A percentile compares a stretch with the other conserved stretches of the same genome.
phyloP scores from a whole-genome alignment of 2,888 invertebrate species.

The Pristionchus japonicus region DNA sequence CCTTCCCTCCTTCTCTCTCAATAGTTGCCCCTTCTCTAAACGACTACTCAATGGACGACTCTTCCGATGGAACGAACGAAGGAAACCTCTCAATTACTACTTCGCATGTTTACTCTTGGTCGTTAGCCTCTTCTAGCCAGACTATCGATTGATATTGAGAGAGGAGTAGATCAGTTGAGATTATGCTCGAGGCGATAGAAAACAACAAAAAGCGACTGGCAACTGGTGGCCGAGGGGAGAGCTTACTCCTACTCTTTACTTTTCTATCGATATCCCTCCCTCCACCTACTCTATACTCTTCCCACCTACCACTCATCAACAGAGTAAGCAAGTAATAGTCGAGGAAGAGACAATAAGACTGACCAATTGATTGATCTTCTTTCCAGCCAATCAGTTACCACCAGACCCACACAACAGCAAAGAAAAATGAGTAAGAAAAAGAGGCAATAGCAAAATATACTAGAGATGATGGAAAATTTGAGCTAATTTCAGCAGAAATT shows the following conservation, averaged over 20 bases:
- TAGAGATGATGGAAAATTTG: background rate
- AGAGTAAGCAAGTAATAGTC: conserved; percentile 1
- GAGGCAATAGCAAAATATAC: conserved; percentile 28
- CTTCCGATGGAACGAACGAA: background rate
- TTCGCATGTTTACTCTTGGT: background rate
- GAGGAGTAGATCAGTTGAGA: background rate
- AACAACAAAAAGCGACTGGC: conserved; percentile 9
- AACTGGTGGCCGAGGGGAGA: background rate
- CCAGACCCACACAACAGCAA: background rate
- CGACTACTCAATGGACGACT: conserved; percentile 8
- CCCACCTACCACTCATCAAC: background rate
- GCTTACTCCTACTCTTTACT: conserved; percentile 27
- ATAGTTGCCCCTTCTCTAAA: background rate
- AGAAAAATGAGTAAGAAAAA: background rate
- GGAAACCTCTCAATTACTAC: background rate
- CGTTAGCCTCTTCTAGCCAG: background rate
- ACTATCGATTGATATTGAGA: background rate
- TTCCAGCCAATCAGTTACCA: background rate
- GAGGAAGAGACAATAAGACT: background rate
- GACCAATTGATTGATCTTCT: conserved; percentile 1
- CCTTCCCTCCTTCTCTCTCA: background rate
- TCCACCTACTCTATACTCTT: background rate
- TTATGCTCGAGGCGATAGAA: background rate
- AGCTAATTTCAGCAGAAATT: background rate
- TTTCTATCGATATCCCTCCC: background rate